A percentile compares a stretch with the other conserved stretches of the same genome.
These are phyloP conservation scores for Drosophila gunungcola DNA, from an alignment of 1,140 invertebrate species.

Conservation along the genomic window DNA sequence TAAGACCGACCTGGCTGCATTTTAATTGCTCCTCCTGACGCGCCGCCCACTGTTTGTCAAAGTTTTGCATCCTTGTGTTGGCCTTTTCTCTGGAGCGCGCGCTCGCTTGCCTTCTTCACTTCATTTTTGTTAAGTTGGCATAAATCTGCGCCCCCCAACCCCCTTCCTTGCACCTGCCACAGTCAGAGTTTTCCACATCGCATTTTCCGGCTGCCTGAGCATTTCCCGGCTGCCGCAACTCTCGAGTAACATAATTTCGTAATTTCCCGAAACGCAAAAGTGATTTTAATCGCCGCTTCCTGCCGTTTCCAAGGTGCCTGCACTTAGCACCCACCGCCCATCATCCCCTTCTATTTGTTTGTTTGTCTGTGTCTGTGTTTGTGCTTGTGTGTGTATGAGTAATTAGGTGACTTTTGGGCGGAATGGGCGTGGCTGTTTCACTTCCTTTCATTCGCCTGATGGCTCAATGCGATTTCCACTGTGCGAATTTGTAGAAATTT, in stretches of 20 bases:
- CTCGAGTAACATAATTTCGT: constrained; percentile 77
- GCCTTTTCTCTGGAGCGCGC: constrained; percentile 6
- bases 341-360: background rate
- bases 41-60: constrained; percentile 31
- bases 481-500: constrained; percentile 23
- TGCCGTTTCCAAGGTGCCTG: constrained; percentile 26
- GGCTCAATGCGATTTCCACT: constrained; percentile 45
- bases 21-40: constrained; percentile 59
- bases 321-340: constrained; percentile 14
- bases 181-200: constrained; percentile 36
- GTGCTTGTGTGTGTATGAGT: constrained; percentile 13
- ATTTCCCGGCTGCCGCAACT: constrained; percentile 31
- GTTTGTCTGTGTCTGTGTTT: background rate
- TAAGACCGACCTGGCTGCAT: constrained; percentile 50
- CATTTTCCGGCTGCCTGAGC: constrained; percentile 70
- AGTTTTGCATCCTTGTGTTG: constrained; percentile 53
- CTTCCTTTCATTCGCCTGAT: constrained; percentile 19
- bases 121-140: constrained; percentile 47
- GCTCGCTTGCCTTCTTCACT: constrained; percentile 6
- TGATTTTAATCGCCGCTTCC: constrained; percentile 79
- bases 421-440: constrained; percentile 18
- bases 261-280: constrained; percentile 73
- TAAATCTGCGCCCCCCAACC: constrained; percentile 37
- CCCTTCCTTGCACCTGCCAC: constrained; percentile 47
- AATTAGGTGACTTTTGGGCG: constrained; percentile 40